These are phyloP conservation scores for Sipha maydis DNA, from an alignment of 2,888 invertebrate genomes.

Conservation along the genomic window DNA sequence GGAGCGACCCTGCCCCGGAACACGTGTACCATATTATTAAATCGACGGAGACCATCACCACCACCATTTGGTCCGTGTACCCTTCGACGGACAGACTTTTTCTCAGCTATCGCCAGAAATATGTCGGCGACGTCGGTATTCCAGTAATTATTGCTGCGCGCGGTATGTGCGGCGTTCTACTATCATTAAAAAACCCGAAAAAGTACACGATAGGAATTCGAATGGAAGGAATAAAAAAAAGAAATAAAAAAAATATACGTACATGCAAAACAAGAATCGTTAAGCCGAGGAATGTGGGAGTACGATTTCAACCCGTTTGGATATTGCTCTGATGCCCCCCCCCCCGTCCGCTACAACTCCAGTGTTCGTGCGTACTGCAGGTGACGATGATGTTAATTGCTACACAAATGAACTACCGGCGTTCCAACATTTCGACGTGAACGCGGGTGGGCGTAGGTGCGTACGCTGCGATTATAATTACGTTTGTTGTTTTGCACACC, in stretches of 20 bases:
- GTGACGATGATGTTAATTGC: conserved; percentile 40
- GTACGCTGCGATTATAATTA: conserved; percentile 28
- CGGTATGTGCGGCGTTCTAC: conserved; percentile 33
- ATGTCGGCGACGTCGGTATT: conserved; percentile 30
- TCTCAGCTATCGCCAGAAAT: not conserved
- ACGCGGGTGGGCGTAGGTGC: not conserved
- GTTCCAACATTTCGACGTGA: not conserved
- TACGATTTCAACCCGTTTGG: not conserved
- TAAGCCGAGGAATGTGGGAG: conserved; percentile 16
- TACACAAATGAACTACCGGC: conserved; percentile 27
- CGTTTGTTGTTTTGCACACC: conserved; percentile 43
- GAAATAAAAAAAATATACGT: not conserved
- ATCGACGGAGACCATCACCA: not conserved
- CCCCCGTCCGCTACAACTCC: not conserved
- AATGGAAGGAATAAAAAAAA: conserved; percentile 9
- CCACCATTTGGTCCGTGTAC: not conserved
- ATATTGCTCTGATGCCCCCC: not conserved
- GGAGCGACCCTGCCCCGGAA: no score
- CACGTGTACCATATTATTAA: not conserved
- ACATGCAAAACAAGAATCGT: conserved; percentile 48
- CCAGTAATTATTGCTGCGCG: conserved; percentile 49
- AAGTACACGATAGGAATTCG: conserved; percentile 49
- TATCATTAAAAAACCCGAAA: conserved; percentile 45
- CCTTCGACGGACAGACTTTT: not conserved
- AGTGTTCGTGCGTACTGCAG: not conserved